A percentile compares a stretch with the other conserved stretches of the same genome.
Conservation (phyloP, 2,113 vertebrate species). For the Sphaerodactylus townsendi region DNA sequence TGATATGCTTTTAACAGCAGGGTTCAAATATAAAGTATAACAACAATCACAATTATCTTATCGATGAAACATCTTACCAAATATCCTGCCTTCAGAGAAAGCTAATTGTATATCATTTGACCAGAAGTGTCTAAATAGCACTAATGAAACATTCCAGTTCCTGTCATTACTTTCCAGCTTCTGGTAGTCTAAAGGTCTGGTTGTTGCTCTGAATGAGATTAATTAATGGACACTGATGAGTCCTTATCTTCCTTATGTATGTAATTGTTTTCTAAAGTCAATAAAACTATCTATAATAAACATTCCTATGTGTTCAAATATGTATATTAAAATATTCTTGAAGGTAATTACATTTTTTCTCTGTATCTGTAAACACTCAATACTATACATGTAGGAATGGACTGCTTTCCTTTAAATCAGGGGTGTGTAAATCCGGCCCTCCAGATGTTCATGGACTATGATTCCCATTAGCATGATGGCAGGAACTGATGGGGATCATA, state of each 20-base stretch:
- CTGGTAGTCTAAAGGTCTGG: neutral
- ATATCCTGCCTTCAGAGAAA: neutral
- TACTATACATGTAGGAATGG: neutral
- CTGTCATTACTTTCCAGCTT: neutral
- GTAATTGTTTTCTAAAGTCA: neutral
- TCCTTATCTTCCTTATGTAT: neutral
- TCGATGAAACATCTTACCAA: neutral
- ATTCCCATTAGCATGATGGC: no score
- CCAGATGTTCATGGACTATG: no score
- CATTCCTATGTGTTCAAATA: neutral
- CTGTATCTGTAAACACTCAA: neutral
- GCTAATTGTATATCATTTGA: neutral
- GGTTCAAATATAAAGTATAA: neutral
- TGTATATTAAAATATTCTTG: conserved; percentile 26
- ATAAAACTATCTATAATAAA: neutral
- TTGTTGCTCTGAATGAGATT: neutral
- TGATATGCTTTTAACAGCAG: neutral
- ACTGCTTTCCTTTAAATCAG: neutral
- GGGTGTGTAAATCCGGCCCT: no score
- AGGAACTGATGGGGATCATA: no score
- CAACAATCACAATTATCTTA: neutral
- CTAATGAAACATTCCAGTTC: neutral
- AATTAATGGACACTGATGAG: neutral
- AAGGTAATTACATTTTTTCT: neutral
- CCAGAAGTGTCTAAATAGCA: conserved; percentile 2